Conservation (phyloP, 2,797 vertebrate species). For the Aselliscus stoliczkanus region DNA sequence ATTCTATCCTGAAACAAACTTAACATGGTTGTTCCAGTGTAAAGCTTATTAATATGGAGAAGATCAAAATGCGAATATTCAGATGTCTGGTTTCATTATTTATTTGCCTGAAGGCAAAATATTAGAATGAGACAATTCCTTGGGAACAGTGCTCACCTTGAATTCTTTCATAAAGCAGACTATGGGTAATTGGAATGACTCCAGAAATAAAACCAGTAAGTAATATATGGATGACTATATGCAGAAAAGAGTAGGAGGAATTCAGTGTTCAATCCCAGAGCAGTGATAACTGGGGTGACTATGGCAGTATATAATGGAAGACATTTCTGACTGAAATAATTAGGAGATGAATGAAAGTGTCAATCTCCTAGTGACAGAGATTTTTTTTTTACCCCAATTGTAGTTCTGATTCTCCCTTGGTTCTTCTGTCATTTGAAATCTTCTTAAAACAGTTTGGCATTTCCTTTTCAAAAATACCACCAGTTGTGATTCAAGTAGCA, state of each 20-base stretch:
- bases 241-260: not conserved
- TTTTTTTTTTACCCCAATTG: slow-evolving; percentile 28
- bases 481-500: not conserved
- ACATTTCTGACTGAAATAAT: slow-evolving; percentile 32
- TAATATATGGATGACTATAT: not conserved
- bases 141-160: not conserved
- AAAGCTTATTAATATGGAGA: not conserved
- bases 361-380: slow-evolving; percentile 9
- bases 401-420: not conserved
- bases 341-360: slow-evolving; percentile 8
- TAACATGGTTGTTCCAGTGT: not conserved
- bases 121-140: not conserved
- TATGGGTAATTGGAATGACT: not conserved
- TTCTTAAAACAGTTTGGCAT: slow-evolving; percentile 35
- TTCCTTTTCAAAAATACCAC: slow-evolving; percentile 32
- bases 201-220: not conserved
- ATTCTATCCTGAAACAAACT: not conserved
- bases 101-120: not conserved
- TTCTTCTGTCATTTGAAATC: slow-evolving; percentile 21
- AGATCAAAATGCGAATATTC: not conserved
- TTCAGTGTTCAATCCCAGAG: not conserved
- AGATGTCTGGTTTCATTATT: not conserved
- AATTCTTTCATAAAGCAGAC: not conserved
- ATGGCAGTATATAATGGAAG: not conserved
- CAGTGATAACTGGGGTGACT: not conserved